Conservation (phyloP, 2,113 vertebrate genomes). For the Tachuris rubrigastra region DNA sequence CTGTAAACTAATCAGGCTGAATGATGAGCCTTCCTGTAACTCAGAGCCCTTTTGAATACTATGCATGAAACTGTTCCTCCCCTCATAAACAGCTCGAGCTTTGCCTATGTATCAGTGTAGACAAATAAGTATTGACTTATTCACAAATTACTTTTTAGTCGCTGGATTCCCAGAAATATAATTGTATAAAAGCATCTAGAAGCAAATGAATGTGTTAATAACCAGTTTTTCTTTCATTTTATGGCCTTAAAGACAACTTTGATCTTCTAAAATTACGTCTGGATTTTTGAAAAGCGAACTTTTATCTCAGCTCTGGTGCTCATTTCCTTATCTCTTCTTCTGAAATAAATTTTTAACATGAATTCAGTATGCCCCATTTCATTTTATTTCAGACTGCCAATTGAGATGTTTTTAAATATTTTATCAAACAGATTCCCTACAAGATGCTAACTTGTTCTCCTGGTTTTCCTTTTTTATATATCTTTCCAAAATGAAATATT, state of each 20-base stretch:
- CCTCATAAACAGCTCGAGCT: neutral
- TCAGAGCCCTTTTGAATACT: neutral
- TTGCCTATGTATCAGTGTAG: neutral
- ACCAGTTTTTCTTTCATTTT: neutral
- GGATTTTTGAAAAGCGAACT: neutral
- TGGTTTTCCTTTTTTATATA: neutral
- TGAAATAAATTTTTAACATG: neutral
- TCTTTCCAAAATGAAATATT: neutral
- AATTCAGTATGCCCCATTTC: neutral
- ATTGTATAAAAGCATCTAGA: neutral
- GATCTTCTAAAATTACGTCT: neutral
- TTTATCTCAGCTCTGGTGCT: neutral
- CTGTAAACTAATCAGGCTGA: constrained; percentile 1
- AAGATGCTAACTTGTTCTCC: neutral
- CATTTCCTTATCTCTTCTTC: neutral
- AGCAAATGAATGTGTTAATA: neutral
- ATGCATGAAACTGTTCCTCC: constrained; percentile 26
- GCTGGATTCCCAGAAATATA: neutral
- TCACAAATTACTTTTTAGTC: constrained; percentile 10
- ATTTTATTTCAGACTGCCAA: neutral
- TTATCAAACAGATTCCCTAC: neutral
- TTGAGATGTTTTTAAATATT: neutral
- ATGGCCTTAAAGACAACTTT: neutral
- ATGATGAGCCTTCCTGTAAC: constrained; percentile 33
- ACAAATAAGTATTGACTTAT: constrained; percentile 34